Evolutionary conservation across 2,797 vertebrate genomes (phyloP).

Genomic region (Iguana delicatissima): DNA sequence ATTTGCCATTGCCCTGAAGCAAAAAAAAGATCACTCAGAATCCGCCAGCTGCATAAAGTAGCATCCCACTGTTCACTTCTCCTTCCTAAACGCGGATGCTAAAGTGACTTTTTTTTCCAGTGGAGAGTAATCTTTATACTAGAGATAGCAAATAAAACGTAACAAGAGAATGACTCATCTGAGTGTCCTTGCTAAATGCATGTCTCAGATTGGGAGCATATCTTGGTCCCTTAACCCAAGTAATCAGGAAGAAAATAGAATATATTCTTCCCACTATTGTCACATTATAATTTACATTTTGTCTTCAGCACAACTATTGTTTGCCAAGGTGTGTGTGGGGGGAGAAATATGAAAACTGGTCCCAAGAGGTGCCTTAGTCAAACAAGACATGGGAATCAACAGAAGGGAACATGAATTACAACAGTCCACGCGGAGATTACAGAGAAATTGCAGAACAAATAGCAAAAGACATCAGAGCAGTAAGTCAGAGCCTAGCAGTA

Average conservation of each 20-base stretch:
- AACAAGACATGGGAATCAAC: constrained; percentile 13
- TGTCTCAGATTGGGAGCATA: background rate
- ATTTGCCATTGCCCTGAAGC: background rate
- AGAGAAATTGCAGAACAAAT: constrained; percentile 28
- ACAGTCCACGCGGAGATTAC: background rate
- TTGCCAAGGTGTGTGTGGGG: background rate
- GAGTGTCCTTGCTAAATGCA: background rate
- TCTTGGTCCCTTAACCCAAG: background rate
- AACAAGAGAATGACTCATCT: background rate
- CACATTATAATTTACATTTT: background rate
- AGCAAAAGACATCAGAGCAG: background rate
- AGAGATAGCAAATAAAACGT: constrained; percentile 10
- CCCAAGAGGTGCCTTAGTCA: constrained; percentile 5
- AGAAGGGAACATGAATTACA: constrained; percentile 23
- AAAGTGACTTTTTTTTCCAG: background rate
- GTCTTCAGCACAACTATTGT: background rate
- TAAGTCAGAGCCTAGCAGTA: constrained; percentile 4
- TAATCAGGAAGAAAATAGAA: constrained; percentile 1
- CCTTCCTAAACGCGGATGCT: background rate
- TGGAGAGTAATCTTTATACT: background rate
- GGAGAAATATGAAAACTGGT: background rate
- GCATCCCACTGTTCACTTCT: background rate
- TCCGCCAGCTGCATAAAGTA: background rate
- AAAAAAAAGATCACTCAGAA: background rate
- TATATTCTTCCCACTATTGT: background rate